These are phyloP conservation scores for Rhipidura dahli DNA, from an alignment of 2,113 vertebrate genomes.

Conservation along the genomic window DNA sequence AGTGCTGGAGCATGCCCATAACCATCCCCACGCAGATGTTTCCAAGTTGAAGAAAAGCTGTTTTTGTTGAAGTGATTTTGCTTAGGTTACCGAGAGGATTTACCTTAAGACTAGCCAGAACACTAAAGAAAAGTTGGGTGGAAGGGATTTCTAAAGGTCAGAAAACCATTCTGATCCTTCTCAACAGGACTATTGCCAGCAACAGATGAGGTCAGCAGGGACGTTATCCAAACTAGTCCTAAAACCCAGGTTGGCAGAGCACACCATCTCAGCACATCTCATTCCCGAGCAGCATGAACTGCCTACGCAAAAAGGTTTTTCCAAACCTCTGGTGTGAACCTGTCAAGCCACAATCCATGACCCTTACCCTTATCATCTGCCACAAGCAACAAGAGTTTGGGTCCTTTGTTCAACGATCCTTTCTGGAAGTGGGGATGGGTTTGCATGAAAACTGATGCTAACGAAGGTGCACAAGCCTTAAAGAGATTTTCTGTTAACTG, in stretches of 20 bases:
- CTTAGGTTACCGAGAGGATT: not conserved
- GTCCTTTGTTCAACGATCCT: not conserved
- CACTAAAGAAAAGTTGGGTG: not conserved
- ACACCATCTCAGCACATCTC: not conserved
- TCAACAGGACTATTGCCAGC: not conserved
- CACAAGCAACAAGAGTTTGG: not conserved
- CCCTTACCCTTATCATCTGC: not conserved
- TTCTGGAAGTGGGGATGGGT: not conserved
- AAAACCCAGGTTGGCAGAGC: not conserved
- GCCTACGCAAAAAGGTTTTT: not conserved
- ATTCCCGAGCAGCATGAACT: not conserved
- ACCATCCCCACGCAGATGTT: not conserved
- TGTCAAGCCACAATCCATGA: not conserved
- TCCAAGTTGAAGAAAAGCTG: not conserved
- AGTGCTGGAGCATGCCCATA: not conserved
- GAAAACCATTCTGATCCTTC: not conserved
- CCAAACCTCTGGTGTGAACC: not conserved
- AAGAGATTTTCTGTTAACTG: not conserved
- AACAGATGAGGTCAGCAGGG: not conserved
- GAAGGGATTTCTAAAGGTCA: not conserved
- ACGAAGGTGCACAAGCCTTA: not conserved
- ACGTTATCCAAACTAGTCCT: not conserved
- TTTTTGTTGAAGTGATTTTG: not conserved
- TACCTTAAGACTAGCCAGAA: not conserved
- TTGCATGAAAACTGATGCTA: not conserved